Percentiles rank a stretch among this genome's conserved stretches.
phyloP scores from a whole-genome alignment of 2,113 vertebrate species.

The Tursiops truncatus region DNA sequence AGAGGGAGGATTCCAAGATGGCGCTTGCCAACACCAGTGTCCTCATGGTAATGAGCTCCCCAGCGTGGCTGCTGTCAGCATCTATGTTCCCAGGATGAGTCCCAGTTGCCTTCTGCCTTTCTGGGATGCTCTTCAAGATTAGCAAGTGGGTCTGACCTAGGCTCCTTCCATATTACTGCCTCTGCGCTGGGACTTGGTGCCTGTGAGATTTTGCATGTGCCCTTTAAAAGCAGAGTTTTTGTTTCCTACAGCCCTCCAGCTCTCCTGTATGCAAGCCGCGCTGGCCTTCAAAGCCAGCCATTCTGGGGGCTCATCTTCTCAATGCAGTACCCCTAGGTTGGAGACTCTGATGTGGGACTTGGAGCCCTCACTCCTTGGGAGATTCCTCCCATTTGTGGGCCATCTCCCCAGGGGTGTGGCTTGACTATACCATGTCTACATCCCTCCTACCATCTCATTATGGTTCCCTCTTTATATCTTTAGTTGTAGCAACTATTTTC shows the following conservation, averaged over 20 bases:
- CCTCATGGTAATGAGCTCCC: neutral
- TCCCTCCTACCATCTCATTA: neutral
- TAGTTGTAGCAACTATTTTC: neutral
- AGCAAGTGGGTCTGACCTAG: neutral
- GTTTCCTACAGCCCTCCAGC: neutral
- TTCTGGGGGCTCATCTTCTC: neutral
- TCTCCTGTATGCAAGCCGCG: rapidly evolving
- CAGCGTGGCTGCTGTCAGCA: too few species aligned
- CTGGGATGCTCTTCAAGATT: neutral
- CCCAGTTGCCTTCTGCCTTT: neutral
- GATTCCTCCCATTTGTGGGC: neutral
- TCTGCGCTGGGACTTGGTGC: neutral
- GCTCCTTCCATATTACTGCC: neutral
- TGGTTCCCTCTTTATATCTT: neutral
- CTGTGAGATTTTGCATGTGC: neutral
- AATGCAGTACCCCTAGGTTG: neutral
- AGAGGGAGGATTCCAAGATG: neutral
- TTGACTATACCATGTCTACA: neutral
- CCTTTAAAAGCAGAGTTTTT: neutral
- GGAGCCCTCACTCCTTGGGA: neutral
- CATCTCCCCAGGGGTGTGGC: neutral
- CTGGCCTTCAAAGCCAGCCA: neutral
- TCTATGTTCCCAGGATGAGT: neutral
- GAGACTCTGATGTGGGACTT: neutral
- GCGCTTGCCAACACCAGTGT: neutral